Evolutionary conservation across 2,113 vertebrate species (phyloP).

Genomic region (Uria lomvia): DNA sequence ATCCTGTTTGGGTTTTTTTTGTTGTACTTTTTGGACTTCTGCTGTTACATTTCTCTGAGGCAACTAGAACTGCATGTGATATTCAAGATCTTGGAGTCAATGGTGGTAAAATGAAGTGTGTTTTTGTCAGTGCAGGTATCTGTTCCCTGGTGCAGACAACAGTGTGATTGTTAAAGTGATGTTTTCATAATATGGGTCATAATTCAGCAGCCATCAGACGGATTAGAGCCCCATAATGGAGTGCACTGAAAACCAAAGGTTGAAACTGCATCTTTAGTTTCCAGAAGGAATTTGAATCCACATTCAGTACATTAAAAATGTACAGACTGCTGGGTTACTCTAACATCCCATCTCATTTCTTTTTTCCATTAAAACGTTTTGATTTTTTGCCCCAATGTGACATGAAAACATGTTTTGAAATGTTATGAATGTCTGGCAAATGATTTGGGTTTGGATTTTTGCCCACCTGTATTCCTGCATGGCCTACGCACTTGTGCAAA

Average conservation of each 20-base stretch:
- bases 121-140: background rate
- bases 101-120: background rate
- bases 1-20: background rate
- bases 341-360: background rate
- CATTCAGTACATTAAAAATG: background rate
- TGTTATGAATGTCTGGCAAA: conserved; percentile 30
- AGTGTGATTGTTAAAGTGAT: background rate
- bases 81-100: background rate
- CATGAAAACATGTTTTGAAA: conserved; percentile 34
- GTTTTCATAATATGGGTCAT: background rate
- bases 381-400: background rate
- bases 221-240: background rate
- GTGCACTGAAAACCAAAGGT: background rate
- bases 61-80: background rate
- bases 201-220: background rate
- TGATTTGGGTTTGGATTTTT: background rate
- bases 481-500: background rate
- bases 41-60: background rate
- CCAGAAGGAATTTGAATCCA: background rate
- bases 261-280: background rate
- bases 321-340: background rate
- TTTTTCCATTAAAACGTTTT: background rate
- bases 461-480: conserved; percentile 4
- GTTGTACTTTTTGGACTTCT: background rate
- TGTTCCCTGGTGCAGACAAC: background rate